Evolutionary conservation across 2,797 vertebrate species (phyloP), one percentile per base, ranked within the genome.

Genomic region (Halcyon chelicuti): DNA sequence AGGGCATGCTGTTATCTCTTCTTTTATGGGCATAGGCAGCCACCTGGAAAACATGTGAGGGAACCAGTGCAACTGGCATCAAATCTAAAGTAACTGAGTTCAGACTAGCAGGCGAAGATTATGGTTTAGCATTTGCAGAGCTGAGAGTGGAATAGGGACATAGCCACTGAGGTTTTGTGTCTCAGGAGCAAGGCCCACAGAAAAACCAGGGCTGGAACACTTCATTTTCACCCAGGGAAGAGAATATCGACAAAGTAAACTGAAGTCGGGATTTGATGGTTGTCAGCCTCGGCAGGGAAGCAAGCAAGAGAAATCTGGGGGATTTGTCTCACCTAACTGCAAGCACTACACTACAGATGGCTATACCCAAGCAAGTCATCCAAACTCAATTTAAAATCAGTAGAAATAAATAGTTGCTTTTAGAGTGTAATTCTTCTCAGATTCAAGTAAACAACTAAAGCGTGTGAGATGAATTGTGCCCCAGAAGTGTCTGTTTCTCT

Each of bases 21-120:
- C 62, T 86, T 95, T 91, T 77, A 76, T 52, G 61, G 72, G 44
- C 75, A 86, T 5, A 88, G 47, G 40, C 61, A 90, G 67, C 60
- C 88, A 94, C 84, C 37, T 80, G 81, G 86, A 91, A 96, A 93
- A 72, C 63, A 42, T 44, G 42, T 46, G 67, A 94, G 19, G 28
- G 40, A 88, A 90, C 54, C 46, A 47, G 35, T 26, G 54, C n/a
- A 78, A 70, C 44, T 76, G 44, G 14, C 80, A 92, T 82, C 11
- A 78, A 94, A 70, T 72, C 31, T 44, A 73, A 68, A 23, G 33
- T 72, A 85, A 52, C 40, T 14, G 31, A 77, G 46, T 62, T 70
- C 46, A 58, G 61, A 58, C 35, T 15, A 77, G n/a, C 22, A 62
- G 49, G 42, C 60, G 39, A 86, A 74, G 49, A 79, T 79, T 65